Base-by-base conservation (phyloP, 2,797 vertebrate species). In the Platalea minor region DNA sequence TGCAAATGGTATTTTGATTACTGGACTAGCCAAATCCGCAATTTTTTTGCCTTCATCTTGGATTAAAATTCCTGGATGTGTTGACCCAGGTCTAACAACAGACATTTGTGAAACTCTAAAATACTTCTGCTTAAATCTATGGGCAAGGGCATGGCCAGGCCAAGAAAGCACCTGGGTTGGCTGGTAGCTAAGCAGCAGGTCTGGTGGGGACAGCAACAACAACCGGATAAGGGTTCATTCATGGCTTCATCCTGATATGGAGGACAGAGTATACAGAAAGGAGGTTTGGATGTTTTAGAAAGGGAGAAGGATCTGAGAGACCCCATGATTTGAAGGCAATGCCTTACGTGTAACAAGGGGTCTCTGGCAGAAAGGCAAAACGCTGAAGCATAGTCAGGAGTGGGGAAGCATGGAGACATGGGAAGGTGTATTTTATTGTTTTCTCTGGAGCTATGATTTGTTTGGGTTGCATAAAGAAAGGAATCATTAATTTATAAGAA, bases 271-370 rank as follows among this genome's bases (percentile, higher is more conserved):
- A 10, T 24, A 60, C 8, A 73, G 63, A 56, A 76, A 54, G 59
- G 69, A 69, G 48, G 10, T 45, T 2, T 69, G 18, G 8, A 33
- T 69, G 20, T 35, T 65, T 77, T 53, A 74, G 41, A 61, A 70
- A 70, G n/a, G 14, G 20, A 88, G 24, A 73, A 73, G 21, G 25
- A 35, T 57, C 23, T 41, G 11, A 63, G 28, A 31, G 17, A 23
- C 5, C n/a, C 21, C 2, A 0, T 56, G 19, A 37, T 41, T 50
- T 70, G n/a, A 84, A 86, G 51, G 46, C 87, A 84, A 63, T 65
- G 5, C 14, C 10, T n/a, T 6, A 3, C 39, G 3, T 57, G 17
- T 35, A 41, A 33, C 25, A 41, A 16, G 5, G 4, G 3, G 5
- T 65, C 21, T 80, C 50, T 53, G 37, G 14, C 13, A 39, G 37